These are phyloP conservation scores for Sminthurides aquaticus DNA, from an alignment of 2,888 invertebrate genomes.

Conservation along the genomic window DNA sequence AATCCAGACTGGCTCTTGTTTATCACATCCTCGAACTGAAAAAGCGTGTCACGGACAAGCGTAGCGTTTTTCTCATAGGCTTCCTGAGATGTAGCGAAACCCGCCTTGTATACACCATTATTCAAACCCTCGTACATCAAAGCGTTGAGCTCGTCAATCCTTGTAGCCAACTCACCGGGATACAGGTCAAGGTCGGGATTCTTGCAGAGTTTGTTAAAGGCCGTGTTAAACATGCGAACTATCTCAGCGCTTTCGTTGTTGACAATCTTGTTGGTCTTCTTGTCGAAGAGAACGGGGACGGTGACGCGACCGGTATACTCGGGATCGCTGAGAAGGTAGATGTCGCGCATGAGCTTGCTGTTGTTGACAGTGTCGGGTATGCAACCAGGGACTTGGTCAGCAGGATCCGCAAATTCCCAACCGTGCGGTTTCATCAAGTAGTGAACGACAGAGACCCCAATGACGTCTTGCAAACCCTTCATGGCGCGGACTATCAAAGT, in stretches of 20 bases:
- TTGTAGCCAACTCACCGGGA: slow-evolving; percentile 16
- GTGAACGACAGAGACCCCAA: slow-evolving; percentile 36
- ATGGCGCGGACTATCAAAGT: slow-evolving; percentile 30
- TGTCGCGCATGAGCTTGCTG: slow-evolving; percentile 23
- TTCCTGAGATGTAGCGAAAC: slow-evolving; percentile 32
- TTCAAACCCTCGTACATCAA: slow-evolving; percentile 31
- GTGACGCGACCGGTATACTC: slow-evolving; percentile 32
- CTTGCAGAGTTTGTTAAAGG: slow-evolving; percentile 32
- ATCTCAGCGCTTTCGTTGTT: slow-evolving; percentile 41
- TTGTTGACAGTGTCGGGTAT: slow-evolving; percentile 36
- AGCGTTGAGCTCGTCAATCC: slow-evolving; percentile 33
- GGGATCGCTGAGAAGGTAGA: slow-evolving; percentile 21
- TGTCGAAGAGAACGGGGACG: slow-evolving; percentile 37
- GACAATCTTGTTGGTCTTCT: slow-evolving; percentile 33
- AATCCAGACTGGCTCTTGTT: slow-evolving; percentile 12
- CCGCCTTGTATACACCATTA: slow-evolving; percentile 39
- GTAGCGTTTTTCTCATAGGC: slow-evolving; percentile 29
- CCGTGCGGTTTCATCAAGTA: slow-evolving; percentile 34
- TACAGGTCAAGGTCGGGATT: slow-evolving; percentile 30
- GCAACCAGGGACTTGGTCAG: slow-evolving; percentile 25
- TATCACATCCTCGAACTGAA: slow-evolving; percentile 27
- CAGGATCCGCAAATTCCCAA: slow-evolving; percentile 29
- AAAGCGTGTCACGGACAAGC: slow-evolving; percentile 28
- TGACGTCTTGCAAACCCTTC: slow-evolving; percentile 34
- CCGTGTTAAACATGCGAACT: slow-evolving; percentile 32